These are phyloP conservation scores for Papilio polyxenes DNA, from an alignment of 1,140 invertebrate species.

Conservation along the genomic window DNA sequence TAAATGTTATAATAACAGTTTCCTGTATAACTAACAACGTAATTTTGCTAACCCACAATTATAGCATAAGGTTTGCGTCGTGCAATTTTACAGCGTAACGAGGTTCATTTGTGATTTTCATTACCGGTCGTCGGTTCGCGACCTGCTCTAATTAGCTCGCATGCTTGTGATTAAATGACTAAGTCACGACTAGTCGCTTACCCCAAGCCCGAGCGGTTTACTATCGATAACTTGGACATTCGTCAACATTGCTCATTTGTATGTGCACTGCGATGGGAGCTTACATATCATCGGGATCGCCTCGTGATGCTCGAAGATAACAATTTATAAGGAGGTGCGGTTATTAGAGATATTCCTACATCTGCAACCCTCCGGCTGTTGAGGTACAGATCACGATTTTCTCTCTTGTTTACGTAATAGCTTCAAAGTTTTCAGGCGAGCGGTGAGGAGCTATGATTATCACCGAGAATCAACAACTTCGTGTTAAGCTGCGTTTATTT, in stretches of 20 bases:
- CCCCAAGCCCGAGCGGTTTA: conserved; percentile 71
- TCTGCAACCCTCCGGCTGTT: conserved; percentile 43
- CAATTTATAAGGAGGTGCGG: conserved; percentile 47
- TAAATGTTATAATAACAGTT: conserved; percentile 3
- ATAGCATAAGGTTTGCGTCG: conserved; percentile 55
- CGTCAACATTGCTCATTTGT: conserved; percentile 52
- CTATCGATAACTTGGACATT: conserved; percentile 66
- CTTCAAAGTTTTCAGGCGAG: conserved; percentile 45
- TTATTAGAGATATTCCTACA: conserved; percentile 45
- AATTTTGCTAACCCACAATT: conserved; percentile 44
- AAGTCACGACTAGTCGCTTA: conserved; percentile 77
- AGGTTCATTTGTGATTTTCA: conserved; percentile 77
- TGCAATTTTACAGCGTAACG: conserved; percentile 71
- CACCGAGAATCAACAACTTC: conserved; percentile 13
- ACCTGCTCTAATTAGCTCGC: conserved; percentile 78
- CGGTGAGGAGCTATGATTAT: conserved; percentile 26
- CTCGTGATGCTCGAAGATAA: conserved; percentile 32
- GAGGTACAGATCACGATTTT: conserved; percentile 47
- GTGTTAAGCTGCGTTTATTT: conserved; percentile 30
- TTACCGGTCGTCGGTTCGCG: conserved; percentile 70
- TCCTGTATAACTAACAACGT: conserved; percentile 17
- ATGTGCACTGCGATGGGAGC: not conserved
- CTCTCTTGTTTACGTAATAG: conserved; percentile 49
- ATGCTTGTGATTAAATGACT: conserved; percentile 77
- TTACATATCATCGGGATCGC: conserved; percentile 18